Base-by-base conservation (phyloP, 1,140 invertebrate species). In the Dufourea novaeangliae region DNA sequence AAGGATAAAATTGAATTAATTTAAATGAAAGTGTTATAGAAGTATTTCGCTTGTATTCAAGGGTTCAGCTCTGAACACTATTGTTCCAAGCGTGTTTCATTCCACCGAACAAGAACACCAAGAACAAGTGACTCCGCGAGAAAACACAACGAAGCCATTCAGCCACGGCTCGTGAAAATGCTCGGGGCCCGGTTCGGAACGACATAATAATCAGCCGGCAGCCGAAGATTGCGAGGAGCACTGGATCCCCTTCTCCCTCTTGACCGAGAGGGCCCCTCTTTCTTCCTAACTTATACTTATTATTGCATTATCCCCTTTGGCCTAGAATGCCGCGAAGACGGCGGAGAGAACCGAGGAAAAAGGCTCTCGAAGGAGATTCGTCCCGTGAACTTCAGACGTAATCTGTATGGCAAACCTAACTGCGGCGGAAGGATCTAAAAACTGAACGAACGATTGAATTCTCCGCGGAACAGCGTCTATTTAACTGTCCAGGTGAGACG, bases 241-340 rank as follows among this genome's bases (percentile, higher is more conserved):
- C 54, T 68, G 22, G 54, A 71, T 71, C 71, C 64, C 41, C 70
- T n/a, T n/a, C n/a, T n/a, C n/a, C n/a, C n/a, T n/a, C n/a, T n/a
- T n/a, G 46, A 25, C 57, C 57, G 29, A 32, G 27, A 32, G 41
- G 39, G 27, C 56, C 14, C 14, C 54, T 29, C 39, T 37, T 50
- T 61, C 81, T 50, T 56, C 82, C 81, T 82, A 86, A 86, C 82
- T 86, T 86, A 86, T 86, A 86, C 84, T 86, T 86, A 86, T 86
- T 86, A 86, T 86, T 86, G 68, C 85, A 86, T 86, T 86, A 86
- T 61, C 78, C 69, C 73, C 63, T 74, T 67, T 54, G 57, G 50
- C 71, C 73, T 84, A 85, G 81, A 79, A 73, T 61, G 69, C 63
- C 61, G 56, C 66, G 57, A 76, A 63, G n/a, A n/a, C n/a, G n/a